These are phyloP conservation scores for Psilopsiagon aymara DNA, from an alignment of 2,113 vertebrate genomes.

Conservation along the genomic window DNA sequence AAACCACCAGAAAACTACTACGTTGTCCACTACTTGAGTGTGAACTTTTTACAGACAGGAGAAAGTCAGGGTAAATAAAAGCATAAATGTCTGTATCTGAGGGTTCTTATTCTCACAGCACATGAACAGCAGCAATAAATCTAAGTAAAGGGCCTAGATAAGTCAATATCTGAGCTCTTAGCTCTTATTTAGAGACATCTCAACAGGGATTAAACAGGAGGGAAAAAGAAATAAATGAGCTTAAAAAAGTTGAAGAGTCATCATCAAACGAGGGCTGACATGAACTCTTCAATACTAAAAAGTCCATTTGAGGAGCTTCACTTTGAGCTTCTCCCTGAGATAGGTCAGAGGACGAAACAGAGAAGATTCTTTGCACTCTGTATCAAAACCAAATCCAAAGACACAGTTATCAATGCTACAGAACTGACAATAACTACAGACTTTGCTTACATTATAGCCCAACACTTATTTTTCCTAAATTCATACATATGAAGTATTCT, in stretches of 20 bases:
- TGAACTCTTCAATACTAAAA: conserved; percentile 45
- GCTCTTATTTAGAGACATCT: conserved; percentile 61
- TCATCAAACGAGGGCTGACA: conserved; percentile 44
- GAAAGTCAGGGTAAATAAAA: conserved; percentile 7
- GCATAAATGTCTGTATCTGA: conserved; percentile 3
- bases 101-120: conserved; percentile 20
- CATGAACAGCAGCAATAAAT: conserved; percentile 59
- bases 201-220: conserved; percentile 40
- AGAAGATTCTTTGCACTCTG: background rate
- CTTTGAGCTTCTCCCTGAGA: background rate
- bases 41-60: conserved; percentile 3
- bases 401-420: background rate
- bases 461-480: background rate
- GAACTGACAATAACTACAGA: background rate
- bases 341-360: background rate
- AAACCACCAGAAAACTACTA: background rate
- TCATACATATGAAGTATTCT: background rate
- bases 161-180: conserved; percentile 56
- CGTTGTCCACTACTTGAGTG: background rate
- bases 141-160: conserved; percentile 40
- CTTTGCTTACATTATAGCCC: background rate
- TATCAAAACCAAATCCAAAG: background rate
- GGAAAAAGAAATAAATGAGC: conserved; percentile 26
- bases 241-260: conserved; percentile 53
- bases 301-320: conserved; percentile 13